Evolutionary conservation across 1,140 invertebrate genomes (phyloP).

Genomic region (Pissodes strobi): DNA sequence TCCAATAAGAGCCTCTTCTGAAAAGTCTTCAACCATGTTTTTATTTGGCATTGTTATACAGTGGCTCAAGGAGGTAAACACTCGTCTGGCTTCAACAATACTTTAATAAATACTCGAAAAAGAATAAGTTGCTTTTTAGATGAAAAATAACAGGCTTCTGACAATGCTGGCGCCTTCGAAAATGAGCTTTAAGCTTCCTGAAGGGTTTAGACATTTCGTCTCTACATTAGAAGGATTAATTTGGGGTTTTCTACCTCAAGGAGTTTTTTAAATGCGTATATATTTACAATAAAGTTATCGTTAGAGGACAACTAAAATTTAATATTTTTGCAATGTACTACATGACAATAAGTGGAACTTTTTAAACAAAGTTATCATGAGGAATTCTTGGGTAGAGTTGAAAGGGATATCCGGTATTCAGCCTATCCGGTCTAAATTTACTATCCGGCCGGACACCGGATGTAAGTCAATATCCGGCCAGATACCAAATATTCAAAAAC

Average conservation of each 20-base stretch:
- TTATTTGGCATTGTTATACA: constrained; percentile 30
- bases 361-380: no score
- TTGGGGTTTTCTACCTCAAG: constrained; percentile 1
- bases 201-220: constrained; percentile 30
- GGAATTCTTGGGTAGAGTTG: no score
- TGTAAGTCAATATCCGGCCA: no score
- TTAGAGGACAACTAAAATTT: no score
- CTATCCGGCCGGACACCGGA: no score
- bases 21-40: constrained; percentile 4
- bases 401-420: no score
- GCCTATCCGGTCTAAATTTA: no score
- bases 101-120: constrained; percentile 39
- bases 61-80: constrained; percentile 36
- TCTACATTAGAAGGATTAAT: constrained; percentile 21
- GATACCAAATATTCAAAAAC: no score
- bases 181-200: constrained; percentile 8
- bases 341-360: no score
- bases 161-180: constrained; percentile 36
- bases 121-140: constrained; percentile 34
- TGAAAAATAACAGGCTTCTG: constrained; percentile 35
- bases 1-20: neutral
- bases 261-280: no score
- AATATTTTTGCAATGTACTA: no score
- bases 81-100: constrained; percentile 36
- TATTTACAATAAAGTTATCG: no score